These are phyloP conservation scores for Zaprionus ornatus DNA, from an alignment of 1,140 invertebrate species.

Conservation along the genomic window DNA sequence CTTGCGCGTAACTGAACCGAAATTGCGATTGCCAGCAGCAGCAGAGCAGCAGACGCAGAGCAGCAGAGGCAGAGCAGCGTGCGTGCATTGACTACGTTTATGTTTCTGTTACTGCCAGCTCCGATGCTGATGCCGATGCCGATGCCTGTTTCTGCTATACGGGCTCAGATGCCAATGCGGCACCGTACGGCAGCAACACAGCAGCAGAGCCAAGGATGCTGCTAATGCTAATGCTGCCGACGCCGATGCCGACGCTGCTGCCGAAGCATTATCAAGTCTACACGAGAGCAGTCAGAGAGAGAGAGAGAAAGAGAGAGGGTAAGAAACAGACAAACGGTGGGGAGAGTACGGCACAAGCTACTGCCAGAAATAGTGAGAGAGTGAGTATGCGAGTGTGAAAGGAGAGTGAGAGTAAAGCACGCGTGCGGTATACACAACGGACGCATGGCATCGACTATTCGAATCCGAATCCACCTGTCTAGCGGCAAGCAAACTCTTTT, in stretches of 20 bases:
- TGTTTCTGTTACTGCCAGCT: conserved; percentile 36
- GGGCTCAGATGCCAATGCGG: conserved; percentile 39
- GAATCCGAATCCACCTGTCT: conserved; percentile 22
- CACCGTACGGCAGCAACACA: conserved; percentile 10
- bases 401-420: conserved; percentile 6
- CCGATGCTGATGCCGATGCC: conserved; percentile 20
- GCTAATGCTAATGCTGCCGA: conserved; percentile 24
- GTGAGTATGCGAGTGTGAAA: not conserved
- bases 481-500: conserved; percentile 5
- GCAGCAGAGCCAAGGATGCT: conserved; percentile 34
- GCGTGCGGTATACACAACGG: conserved; percentile 19
- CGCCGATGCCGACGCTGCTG: conserved; percentile 3
- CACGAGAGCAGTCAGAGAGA: conserved; percentile 9
- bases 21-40: conserved; percentile 46
- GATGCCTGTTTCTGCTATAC: conserved; percentile 24
- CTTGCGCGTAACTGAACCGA: conserved; percentile 55
- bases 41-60: conserved; percentile 45
- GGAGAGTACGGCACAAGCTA: not conserved
- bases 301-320: not conserved
- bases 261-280: conserved; percentile 37
- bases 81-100: conserved; percentile 52
- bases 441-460: conserved; percentile 25
- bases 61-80: conserved; percentile 53
- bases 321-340: not conserved
- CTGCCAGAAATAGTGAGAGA: not conserved